These are phyloP conservation scores for Drosophila nasuta DNA, from an alignment of 1,140 invertebrate species.

Conservation along the genomic window DNA sequence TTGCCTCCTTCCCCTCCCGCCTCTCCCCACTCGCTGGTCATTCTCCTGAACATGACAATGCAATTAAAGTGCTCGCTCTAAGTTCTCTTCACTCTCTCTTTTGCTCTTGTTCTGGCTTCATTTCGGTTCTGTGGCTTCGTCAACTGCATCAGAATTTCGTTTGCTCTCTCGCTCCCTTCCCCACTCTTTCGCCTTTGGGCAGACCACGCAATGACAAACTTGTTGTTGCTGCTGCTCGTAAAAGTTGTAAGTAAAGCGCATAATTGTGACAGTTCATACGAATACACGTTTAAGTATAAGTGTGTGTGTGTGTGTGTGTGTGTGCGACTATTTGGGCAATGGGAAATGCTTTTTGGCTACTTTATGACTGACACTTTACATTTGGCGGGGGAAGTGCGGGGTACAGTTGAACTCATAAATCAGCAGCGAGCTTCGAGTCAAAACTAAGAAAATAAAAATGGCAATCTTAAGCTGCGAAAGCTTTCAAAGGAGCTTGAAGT, in stretches of 20 bases:
- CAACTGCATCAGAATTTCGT: neutral
- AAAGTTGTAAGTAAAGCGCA: constrained; percentile 37
- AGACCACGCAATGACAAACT: neutral
- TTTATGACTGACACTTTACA: constrained; percentile 16
- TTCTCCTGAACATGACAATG: constrained; percentile 23
- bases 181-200: constrained; percentile 25
- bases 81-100: constrained; percentile 1
- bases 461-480: too few species aligned
- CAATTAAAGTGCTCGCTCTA: constrained; percentile 20
- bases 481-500: too few species aligned
- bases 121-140: too few species aligned
- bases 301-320: neutral
- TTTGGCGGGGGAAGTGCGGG: neutral
- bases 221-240: constrained; percentile 16
- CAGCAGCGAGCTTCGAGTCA: neutral
- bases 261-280: constrained; percentile 46
- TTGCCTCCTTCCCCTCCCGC: neutral
- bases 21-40: neutral
- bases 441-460: neutral
- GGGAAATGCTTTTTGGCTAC: neutral
- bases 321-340: constrained; percentile 9
- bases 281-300: constrained; percentile 6
- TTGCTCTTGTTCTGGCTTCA: too few species aligned
- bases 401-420: constrained; percentile 41
- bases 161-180: neutral